Base-by-base conservation (phyloP, 2,797 vertebrate species). In the Lepilemur ruficaudatus region DNA sequence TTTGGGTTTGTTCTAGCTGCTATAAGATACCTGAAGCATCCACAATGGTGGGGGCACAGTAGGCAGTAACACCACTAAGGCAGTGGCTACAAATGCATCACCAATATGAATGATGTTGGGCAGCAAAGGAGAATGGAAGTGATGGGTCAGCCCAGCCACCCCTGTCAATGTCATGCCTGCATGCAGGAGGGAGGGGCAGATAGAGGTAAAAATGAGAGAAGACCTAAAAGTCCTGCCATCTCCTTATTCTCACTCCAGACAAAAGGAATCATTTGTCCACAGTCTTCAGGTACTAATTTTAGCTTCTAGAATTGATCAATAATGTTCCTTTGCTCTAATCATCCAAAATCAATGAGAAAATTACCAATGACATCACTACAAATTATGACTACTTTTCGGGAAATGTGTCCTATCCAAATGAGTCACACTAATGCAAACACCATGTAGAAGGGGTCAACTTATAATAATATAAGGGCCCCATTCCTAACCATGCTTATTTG, bases 341-440 rank as follows among this genome's bases (percentile, higher is more conserved):
- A 65, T 17, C 67, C 65, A 67, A 94, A 94, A 86, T 93, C 94
- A 80, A 7, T 94, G 90, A 63, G 65, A 75, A 94, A 87, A n/a
- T 83, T 61, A 46, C 28, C 20, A 32, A 25, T 52, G 65, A 93
- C 46, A 81, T 59, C 46, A 46, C 11, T 70, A 22, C 41, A 65
- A 92, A 95, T 87, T 83, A 93, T 63, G 32, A 63, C 50, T 48
- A 79, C 63, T 91, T 88, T 91, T 43, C 79, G 84, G 80, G 72
- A 93, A 80, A 52, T 25, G 5, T 28, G 22, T 87, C 50, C 93
- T 59, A 17, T 46, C 22, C 50, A 75, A 95, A 69, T 55, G 20
- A 91, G 57, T 70, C 61, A 48, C 1, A 28, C 55, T 61, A 90
- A 87, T 76, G 83, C 20, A 91, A 82, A 73, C 30, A 41, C 6